A percentile compares a stretch with the other conserved stretches of the same genome.
Conservation (phyloP, 2,797 vertebrate genomes). For the Prunella strophiata region DNA sequence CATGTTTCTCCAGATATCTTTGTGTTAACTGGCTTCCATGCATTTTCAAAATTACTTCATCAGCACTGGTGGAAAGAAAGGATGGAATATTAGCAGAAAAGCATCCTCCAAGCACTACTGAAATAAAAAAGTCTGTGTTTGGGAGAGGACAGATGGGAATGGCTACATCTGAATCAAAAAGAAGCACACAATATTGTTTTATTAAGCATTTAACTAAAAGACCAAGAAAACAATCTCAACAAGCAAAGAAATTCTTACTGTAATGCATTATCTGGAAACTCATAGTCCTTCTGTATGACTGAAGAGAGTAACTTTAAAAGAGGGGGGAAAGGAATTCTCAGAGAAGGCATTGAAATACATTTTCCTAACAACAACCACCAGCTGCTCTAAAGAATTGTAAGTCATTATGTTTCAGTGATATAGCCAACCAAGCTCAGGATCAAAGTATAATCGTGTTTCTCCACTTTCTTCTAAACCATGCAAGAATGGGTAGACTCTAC, state of each 20-base stretch:
- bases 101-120: neutral
- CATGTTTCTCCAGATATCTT: conserved; percentile 92
- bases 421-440: neutral
- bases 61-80: conserved; percentile 80
- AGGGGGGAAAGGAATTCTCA: neutral
- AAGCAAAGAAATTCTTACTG: neutral
- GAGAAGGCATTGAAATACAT: neutral
- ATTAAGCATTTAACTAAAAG: neutral
- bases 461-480: neutral
- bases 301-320: neutral
- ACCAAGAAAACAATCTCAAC: neutral
- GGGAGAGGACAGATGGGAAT: neutral
- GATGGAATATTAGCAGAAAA: neutral
- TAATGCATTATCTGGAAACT: neutral
- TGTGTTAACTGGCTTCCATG: conserved; percentile 91
- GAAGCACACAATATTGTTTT: neutral
- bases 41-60: conserved; percentile 92
- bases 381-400: neutral
- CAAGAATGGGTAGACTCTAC: neutral
- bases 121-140: neutral
- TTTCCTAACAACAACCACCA: neutral
- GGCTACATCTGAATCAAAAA: neutral
- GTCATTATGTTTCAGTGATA: neutral
- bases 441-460: neutral
- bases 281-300: neutral